Conservation (phyloP, 2,888 invertebrate genomes). For the Drosophila prolongata region DNA sequence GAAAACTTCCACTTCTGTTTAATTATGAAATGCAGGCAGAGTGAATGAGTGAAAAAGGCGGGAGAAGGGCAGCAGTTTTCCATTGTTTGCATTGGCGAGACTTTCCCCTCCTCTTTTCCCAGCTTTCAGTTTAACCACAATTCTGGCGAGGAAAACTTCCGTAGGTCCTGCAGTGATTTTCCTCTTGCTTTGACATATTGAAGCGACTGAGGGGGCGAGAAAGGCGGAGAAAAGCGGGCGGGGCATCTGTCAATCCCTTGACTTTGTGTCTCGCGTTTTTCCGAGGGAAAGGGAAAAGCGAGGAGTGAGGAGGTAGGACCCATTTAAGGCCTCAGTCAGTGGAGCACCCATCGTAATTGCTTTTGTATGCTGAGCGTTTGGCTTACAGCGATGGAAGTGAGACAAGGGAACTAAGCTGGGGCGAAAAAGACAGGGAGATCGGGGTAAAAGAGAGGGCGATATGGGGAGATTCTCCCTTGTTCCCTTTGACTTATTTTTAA, state of each 20-base stretch:
- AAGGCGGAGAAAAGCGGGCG: background rate
- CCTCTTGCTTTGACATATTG: constrained; percentile 31
- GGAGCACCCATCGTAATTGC: constrained; percentile 54
- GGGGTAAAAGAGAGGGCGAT: background rate
- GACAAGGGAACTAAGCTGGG: constrained; percentile 31
- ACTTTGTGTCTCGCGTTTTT: constrained; percentile 24
- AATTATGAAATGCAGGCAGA: constrained; percentile 51
- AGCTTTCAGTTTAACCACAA: constrained; percentile 24
- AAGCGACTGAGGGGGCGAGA: constrained; percentile 1
- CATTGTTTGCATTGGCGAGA: constrained; percentile 22
- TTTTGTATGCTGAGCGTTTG: constrained; percentile 53
- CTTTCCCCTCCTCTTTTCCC: background rate
- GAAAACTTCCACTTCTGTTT: constrained; percentile 21
- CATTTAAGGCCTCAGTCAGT: constrained; percentile 18
- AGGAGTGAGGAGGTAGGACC: constrained; percentile 3
- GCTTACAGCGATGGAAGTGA: constrained; percentile 41
- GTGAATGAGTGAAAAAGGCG: constrained; percentile 16
- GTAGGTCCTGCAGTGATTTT: constrained; percentile 27
- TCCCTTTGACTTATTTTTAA: constrained; percentile 31
- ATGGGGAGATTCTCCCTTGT: background rate
- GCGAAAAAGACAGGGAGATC: background rate
- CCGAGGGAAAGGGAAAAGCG: background rate
- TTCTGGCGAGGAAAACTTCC: constrained; percentile 27
- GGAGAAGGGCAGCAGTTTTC: background rate
- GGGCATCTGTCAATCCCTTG: constrained; percentile 39